A percentile compares a stretch with the other conserved stretches of the same genome.
phyloP scores from a whole-genome alignment of 2,113 vertebrate genomes.

The Rhagologus leucostigma region DNA sequence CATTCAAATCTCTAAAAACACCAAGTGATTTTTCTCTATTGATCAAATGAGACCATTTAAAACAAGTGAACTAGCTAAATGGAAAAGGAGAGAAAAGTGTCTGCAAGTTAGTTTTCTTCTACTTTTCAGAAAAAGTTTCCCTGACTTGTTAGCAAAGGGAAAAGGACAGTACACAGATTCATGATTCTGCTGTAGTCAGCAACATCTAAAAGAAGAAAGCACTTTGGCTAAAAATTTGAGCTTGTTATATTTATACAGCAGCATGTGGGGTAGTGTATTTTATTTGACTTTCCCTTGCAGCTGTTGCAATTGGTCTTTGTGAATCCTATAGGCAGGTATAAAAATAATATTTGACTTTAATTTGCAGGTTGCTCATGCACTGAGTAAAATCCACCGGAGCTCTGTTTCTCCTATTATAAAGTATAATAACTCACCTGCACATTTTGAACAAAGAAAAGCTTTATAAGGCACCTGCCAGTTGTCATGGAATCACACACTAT shows the following conservation, averaged over 20 bases:
- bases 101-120: background rate
- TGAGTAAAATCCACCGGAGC: background rate
- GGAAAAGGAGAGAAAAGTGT: background rate
- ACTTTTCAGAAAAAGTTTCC: background rate
- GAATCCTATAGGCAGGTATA: background rate
- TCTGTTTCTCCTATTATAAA: background rate
- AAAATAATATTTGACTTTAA: constrained; percentile 26
- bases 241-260: constrained; percentile 4
- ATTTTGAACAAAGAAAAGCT: background rate
- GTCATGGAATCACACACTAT: background rate
- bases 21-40: background rate
- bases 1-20: background rate
- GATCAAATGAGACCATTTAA: background rate
- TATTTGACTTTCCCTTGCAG: constrained; percentile 4
- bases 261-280: background rate
- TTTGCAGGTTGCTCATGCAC: background rate
- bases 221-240: background rate
- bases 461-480: background rate
- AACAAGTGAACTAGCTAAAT: background rate
- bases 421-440: background rate
- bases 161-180: background rate
- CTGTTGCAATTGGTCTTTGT: background rate
- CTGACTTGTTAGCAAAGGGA: background rate
- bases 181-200: background rate
- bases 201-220: constrained; percentile 18